Evolutionary conservation across 2,797 vertebrate species (phyloP).

Genomic region (Natrix natrix): DNA sequence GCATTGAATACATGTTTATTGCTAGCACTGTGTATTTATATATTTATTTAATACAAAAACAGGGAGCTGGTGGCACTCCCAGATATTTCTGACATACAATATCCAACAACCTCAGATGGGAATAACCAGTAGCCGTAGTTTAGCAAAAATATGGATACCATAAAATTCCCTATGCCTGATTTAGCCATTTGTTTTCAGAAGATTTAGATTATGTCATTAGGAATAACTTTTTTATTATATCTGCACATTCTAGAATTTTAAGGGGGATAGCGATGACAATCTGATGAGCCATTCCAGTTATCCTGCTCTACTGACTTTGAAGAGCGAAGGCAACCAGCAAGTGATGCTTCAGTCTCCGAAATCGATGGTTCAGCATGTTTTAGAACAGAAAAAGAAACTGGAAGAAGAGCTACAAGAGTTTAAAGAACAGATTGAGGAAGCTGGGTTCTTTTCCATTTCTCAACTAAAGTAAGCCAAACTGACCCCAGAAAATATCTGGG

Average conservation of each 20-base stretch:
- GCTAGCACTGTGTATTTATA: not conserved
- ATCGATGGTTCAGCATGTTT: constrained; percentile 71
- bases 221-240: constrained; percentile 7
- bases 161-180: not conserved
- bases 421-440: constrained; percentile 84
- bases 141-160: not conserved
- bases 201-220: accelerated
- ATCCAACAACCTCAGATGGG: not conserved
- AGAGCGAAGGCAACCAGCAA: constrained; percentile 41
- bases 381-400: constrained; percentile 76
- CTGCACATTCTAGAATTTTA: constrained; percentile 55
- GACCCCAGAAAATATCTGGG: not conserved
- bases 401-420: constrained; percentile 83
- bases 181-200: not conserved
- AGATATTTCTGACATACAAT: not conserved
- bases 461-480: constrained; percentile 81
- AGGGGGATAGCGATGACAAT: constrained; percentile 45
- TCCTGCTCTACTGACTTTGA: not conserved
- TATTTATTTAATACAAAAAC: not conserved
- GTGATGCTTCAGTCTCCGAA: constrained; percentile 68
- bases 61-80: not conserved
- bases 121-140: not conserved
- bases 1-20: not conserved
- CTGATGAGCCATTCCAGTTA: constrained; percentile 30
- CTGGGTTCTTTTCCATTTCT: constrained; percentile 84